Evolutionary conservation across 2,113 vertebrate species (phyloP).

Genomic region (Perca flavescens): DNA sequence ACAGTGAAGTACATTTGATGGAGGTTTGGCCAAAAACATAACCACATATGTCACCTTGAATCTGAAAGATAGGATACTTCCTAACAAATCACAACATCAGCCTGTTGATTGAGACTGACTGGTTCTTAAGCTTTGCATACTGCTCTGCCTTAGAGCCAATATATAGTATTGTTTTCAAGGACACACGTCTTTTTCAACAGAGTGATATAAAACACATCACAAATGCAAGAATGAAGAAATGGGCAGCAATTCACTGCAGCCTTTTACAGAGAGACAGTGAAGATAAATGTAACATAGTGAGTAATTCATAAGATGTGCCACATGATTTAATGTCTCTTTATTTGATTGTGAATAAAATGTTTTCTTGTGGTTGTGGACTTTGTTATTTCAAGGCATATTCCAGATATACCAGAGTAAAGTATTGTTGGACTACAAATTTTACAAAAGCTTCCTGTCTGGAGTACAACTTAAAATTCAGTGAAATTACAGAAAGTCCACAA

Average conservation of each 20-base stretch:
- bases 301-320: not conserved
- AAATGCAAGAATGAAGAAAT: not conserved
- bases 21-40: not conserved
- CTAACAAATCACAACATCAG: not conserved
- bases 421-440: not conserved
- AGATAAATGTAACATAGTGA: not conserved
- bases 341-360: not conserved
- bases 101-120: not conserved
- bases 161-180: not conserved
- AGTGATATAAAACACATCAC: not conserved
- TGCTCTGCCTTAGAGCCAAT: not conserved
- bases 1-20: not conserved
- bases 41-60: not conserved
- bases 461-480: not conserved
- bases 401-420: not conserved
- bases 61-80: conserved; percentile 2
- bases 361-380: not conserved
- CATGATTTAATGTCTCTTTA: not conserved
- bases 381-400: not conserved
- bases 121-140: not conserved
- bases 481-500: not conserved
- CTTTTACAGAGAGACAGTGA: not conserved
- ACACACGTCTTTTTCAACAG: not conserved
- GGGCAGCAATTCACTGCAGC: not conserved
- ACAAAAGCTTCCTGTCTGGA: not conserved